phyloP scores from a whole-genome alignment of 2,113 vertebrate species.

The Odobenus rosmarus region DNA sequence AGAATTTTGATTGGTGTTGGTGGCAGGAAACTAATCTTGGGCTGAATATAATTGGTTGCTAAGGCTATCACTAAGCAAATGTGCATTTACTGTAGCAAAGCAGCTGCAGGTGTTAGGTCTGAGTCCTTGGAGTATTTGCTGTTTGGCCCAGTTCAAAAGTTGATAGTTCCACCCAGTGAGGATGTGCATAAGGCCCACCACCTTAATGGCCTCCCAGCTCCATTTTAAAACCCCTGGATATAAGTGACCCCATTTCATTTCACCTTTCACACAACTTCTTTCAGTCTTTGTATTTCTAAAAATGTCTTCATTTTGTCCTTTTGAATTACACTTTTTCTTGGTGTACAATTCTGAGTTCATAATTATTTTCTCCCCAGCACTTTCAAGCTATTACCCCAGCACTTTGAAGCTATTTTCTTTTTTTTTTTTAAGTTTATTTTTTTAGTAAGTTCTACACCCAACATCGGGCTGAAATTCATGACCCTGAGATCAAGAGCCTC shows the following conservation, averaged over 20 bases:
- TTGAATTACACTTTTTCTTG: background rate
- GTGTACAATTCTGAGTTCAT: background rate
- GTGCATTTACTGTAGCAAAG: background rate
- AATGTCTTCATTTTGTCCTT: background rate
- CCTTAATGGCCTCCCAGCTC: background rate
- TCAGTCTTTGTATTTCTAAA: constrained; percentile 20
- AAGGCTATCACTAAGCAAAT: background rate
- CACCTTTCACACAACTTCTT: background rate
- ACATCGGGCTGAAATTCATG: background rate
- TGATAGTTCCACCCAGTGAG: background rate
- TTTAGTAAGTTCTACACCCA: background rate
- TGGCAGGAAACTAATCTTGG: background rate
- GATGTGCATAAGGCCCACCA: background rate
- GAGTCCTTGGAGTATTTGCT: background rate
- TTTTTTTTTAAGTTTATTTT: background rate
- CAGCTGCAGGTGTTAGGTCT: background rate
- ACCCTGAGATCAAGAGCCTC: background rate
- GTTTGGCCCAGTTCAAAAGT: background rate
- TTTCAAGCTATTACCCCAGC: background rate
- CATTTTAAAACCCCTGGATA: background rate
- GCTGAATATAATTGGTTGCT: background rate
- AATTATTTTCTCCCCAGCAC: background rate
- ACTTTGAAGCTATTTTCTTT: background rate
- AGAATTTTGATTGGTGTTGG: background rate
- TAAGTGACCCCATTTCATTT: background rate